Evolutionary conservation across 35 echinoderm and acorn worm species (phyloP).

Genomic region (Acanthaster planci): DNA sequence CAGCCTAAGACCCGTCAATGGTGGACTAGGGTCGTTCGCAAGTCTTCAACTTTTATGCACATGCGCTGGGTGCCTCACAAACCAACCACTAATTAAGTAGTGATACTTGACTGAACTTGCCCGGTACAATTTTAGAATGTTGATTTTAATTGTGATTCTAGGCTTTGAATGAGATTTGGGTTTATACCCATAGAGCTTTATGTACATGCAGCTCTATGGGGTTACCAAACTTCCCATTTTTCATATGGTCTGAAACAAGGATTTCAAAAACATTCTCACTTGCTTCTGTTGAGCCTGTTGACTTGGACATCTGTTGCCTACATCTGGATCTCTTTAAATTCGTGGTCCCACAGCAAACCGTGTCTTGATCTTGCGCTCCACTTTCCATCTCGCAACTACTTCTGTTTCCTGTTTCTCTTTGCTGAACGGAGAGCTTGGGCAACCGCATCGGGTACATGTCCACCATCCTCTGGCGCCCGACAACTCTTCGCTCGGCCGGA

Average conservation of each 20-base stretch:
- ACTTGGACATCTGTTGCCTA: neutral
- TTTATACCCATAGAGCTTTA: too few relatives aligned
- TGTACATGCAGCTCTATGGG: too few relatives aligned
- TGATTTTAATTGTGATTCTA: too few relatives aligned
- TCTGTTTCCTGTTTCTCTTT: neutral
- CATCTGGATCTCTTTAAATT: neutral
- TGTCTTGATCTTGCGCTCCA: neutral
- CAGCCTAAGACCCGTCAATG: too few relatives aligned
- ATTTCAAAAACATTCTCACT: neutral
- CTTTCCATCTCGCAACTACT: neutral
- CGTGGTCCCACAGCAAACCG: neutral
- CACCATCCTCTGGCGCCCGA: neutral
- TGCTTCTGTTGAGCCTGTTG: neutral
- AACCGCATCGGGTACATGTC: neutral
- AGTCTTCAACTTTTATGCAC: too few relatives aligned
- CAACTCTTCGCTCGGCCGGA: neutral
- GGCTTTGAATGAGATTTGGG: too few relatives aligned
- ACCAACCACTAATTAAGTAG: too few relatives aligned
- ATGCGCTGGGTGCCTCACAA: too few relatives aligned
- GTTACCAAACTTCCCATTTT: too few relatives aligned
- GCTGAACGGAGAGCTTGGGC: neutral
- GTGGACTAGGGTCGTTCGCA: too few relatives aligned
- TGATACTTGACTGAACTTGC: too few relatives aligned
- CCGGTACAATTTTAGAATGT: too few relatives aligned
- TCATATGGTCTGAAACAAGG: neutral